Evolutionary conservation across 2,113 vertebrate species (phyloP).

Genomic region (Motacilla alba): DNA sequence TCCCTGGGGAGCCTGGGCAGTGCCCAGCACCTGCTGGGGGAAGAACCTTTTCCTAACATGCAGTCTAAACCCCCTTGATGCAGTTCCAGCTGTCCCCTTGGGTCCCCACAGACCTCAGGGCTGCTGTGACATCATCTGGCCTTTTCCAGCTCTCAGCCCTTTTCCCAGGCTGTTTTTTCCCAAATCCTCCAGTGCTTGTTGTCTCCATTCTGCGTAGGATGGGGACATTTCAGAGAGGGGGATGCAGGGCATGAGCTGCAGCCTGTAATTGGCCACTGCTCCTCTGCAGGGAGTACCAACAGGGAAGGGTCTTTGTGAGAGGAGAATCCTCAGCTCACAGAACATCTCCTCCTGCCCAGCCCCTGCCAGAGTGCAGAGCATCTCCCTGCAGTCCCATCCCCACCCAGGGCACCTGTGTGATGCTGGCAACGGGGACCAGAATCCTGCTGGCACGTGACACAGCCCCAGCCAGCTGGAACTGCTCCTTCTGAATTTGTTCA

Average conservation of each 20-base stretch:
- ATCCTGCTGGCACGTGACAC: neutral
- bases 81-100: neutral
- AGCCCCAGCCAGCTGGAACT: neutral
- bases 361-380: neutral
- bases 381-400: neutral
- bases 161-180: neutral
- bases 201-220: neutral
- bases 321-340: neutral
- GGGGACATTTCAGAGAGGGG: neutral
- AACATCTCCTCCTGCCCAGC: neutral
- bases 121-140: neutral
- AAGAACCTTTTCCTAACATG: neutral
- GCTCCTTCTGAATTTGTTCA: neutral
- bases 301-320: neutral
- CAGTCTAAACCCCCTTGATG: neutral
- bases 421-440: neutral
- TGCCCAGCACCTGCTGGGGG: too few relatives aligned
- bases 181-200: neutral
- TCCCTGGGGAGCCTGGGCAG: neutral
- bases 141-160: neutral
- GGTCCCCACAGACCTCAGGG: neutral
- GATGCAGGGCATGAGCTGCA: neutral
- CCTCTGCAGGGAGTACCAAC: accelerated
- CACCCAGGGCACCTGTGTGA: neutral
- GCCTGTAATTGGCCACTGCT: neutral